Base-by-base conservation (phyloP, 1,140 invertebrate genomes). In the Oppia nitens region DNA sequence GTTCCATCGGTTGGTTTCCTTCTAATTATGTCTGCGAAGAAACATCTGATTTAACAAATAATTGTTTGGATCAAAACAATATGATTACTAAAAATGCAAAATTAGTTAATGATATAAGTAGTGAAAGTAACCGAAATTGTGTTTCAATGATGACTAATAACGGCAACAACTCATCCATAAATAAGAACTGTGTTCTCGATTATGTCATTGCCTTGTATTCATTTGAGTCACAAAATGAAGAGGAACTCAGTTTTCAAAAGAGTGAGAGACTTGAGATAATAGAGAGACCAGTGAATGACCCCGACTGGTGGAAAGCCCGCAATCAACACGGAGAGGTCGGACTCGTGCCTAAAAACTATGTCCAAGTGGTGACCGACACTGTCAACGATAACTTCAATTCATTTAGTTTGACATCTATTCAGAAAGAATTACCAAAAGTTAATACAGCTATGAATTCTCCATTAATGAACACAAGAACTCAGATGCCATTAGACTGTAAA, bases 21-120 rank as follows among this genome's bases (percentile, higher is more conserved):
- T 93, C 89, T 27, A 98, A 98, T 75, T 98, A 98, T 74, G 92
- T 91, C 51, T 86, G 91, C 70, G 86, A 95, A 73, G 89, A 93
- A 25, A 50, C 25, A 25, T 32, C 56, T 12, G 26, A 32, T 27
- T 50, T 57, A 3, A 14, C 28, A 2, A 17, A 55, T 90, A 69
- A 90, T 89, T 69, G 87, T 91, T 57, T 47, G 2, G 57, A 58
- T 25, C 56, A 63, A 48, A 29, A 56, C 29, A n/a, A 49, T 20
- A 21, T 54, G 40, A 63, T 56, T 51, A 47, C 47, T 2, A 57
- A 20, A 6, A 40, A 54, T 14, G 11, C 27, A n/a, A 20, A 29
- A 54, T 26, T 23, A 26, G 24, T 24, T 21, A 32, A 9, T 48
- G 47, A 27, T 4, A 6, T 11, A 9, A 21, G 11, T 20, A 21